These are phyloP conservation scores for Acanthopleura granulata DNA, from an alignment of 2,888 invertebrate genomes.

Conservation along the genomic window DNA sequence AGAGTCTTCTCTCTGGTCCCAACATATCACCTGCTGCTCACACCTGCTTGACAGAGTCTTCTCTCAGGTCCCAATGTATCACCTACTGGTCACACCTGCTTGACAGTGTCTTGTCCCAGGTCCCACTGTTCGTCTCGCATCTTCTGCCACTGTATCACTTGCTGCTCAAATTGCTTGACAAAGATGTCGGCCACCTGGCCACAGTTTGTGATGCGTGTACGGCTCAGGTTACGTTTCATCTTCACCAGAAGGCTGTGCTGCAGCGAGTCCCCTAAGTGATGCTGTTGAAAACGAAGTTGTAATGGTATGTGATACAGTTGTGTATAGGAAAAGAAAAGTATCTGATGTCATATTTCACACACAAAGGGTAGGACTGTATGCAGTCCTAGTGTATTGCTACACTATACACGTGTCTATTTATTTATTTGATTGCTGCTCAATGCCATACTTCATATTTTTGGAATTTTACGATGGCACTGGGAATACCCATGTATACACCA, in stretches of 20 bases:
- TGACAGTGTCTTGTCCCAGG: background rate
- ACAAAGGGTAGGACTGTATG: no score
- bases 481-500: no score
- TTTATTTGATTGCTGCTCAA: no score
- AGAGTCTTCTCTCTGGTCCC: background rate
- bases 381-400: no score
- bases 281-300: background rate
- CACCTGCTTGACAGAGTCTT: background rate
- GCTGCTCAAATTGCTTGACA: conserved; percentile 4
- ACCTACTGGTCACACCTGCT: background rate
- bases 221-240: background rate
- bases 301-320: no score
- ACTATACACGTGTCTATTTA: no score
- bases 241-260: conserved; percentile 16
- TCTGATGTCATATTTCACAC: no score
- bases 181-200: background rate
- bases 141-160: background rate
- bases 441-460: no score
- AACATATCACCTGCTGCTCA: background rate
- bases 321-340: no score
- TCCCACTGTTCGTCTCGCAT: background rate
- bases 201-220: background rate
- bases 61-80: background rate
- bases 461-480: no score
- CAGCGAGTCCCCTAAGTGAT: background rate